Evolutionary conservation across 2,113 vertebrate genomes (phyloP).

Genomic region (Coryphaenoides rupestris): DNA sequence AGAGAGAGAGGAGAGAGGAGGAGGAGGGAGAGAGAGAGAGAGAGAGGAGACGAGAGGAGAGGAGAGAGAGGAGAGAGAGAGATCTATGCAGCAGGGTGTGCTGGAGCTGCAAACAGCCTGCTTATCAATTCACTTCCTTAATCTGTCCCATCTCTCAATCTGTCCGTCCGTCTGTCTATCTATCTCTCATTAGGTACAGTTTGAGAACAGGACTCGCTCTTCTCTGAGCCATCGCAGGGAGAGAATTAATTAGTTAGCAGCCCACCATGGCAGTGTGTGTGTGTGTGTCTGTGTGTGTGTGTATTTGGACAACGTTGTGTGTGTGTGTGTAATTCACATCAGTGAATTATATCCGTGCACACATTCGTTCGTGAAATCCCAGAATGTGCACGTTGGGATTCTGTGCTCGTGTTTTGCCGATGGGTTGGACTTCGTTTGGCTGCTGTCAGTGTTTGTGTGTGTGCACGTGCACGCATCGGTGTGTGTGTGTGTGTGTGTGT

Average conservation of each 20-base stretch:
- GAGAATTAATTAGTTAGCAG: slow-evolving; percentile 71
- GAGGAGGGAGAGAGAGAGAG: slow-evolving; percentile 6
- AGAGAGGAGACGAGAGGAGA: neutral
- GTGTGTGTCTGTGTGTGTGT: slow-evolving; percentile 5
- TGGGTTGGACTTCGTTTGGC: no score
- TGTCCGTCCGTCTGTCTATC: neutral
- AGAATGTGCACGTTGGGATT: no score
- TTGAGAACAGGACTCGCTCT: slow-evolving; percentile 60
- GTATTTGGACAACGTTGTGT: slow-evolving; percentile 26
- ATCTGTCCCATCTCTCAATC: slow-evolving; percentile 10
- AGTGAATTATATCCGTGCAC: no score
- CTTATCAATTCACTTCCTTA: slow-evolving; percentile 31
- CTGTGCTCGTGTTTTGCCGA: no score
- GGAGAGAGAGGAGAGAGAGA: neutral
- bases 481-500: no score
- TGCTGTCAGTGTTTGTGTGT: neutral
- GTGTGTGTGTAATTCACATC: neutral
- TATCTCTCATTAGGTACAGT: slow-evolving; percentile 63
- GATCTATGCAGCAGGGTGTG: slow-evolving; percentile 40
- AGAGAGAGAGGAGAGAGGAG: slow-evolving; percentile 3
- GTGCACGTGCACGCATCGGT: slow-evolving; percentile 12
- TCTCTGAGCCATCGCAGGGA: slow-evolving; percentile 60
- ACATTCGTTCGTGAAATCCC: no score
- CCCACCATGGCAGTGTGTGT: slow-evolving; percentile 50
- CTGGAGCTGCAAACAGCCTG: slow-evolving; percentile 38